Base-by-base conservation (phyloP, 1,140 invertebrate genomes). In the Diorhabda sublineata region DNA sequence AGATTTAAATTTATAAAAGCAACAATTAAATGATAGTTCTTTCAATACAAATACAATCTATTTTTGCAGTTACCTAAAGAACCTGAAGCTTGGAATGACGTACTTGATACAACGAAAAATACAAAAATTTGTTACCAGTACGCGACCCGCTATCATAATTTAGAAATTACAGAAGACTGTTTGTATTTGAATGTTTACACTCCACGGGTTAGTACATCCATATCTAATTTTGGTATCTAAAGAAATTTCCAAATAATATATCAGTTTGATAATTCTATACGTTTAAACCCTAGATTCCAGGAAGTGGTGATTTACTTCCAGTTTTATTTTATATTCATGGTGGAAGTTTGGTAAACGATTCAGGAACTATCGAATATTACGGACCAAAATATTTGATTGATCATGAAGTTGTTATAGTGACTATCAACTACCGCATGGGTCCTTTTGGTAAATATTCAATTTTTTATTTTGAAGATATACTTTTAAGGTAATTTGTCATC, bases 401-500 rank as follows among this genome's bases (percentile, higher is more conserved):
- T 60, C 57, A 70, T 7, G 69, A 61, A 47, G 58, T 73, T 8
- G 60, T 73, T 45, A 58, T 73, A 42, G 71, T 73, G 5, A 70
- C 71, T 3, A 42, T 73, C n/a, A 73, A 64, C 58, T 73, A 73
- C 68, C 26, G 67, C 45, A 80, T 93, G 6, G 91, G 91, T 68
- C 83, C 87, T 63, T 80, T 91, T n/a, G 89, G 89, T 79, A 57
- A 57, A 9, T 52, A 52, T 26, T 26, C 26, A 26, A 26, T 26
- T 26, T 26, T 26, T 26, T 26, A 26, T 26, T 1, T 26, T 26
- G 26, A 26, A 26, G 26, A 1, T 26, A 26, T 26, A 26, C 26
- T 26, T 26, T 26, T 26, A 26, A 11, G 11, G 11, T 11, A 11
- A 11, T 11, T 11, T 11, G 11, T 11, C 11, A 11, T 11, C 11